phyloP scores from a whole-genome alignment of 2,888 invertebrate genomes.

The Lymantria monacha region DNA sequence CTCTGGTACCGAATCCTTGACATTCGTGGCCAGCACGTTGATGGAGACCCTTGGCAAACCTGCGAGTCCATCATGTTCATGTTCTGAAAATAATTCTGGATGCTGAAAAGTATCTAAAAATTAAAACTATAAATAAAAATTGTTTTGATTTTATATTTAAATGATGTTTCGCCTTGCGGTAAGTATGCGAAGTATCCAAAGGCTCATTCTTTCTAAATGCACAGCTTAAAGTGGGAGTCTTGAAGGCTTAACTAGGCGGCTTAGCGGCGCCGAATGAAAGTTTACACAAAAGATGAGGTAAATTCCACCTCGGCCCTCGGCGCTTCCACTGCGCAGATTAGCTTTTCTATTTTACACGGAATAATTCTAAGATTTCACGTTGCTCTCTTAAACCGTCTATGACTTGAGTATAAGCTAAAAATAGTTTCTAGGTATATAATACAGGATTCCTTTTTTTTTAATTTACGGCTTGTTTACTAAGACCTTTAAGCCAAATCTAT shows the following conservation, averaged over 20 bases:
- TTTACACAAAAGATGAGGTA: slow-evolving; percentile 64
- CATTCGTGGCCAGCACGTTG: too few species aligned
- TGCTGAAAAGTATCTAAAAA: too few species aligned
- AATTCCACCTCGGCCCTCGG: slow-evolving; percentile 41
- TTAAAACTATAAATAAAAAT: too few species aligned
- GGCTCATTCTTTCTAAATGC: slow-evolving; percentile 26
- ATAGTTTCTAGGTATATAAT: background rate
- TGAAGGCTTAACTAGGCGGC: slow-evolving; percentile 50
- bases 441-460: too few species aligned
- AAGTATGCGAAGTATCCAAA: background rate
- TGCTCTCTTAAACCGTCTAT: background rate
- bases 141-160: too few species aligned
- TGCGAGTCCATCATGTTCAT: too few species aligned
- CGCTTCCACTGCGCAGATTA: slow-evolving; percentile 43
- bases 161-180: too few species aligned
- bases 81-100: too few species aligned
- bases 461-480: too few species aligned
- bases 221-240: slow-evolving; percentile 29
- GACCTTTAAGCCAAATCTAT: too few species aligned
- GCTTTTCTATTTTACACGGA: slow-evolving; percentile 38
- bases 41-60: too few species aligned
- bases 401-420: background rate
- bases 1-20: too few species aligned
- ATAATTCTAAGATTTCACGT: slow-evolving; percentile 17
- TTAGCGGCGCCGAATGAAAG: slow-evolving; percentile 61